Conservation (phyloP, 2,888 invertebrate genomes). For the Pandemis heparana region DNA sequence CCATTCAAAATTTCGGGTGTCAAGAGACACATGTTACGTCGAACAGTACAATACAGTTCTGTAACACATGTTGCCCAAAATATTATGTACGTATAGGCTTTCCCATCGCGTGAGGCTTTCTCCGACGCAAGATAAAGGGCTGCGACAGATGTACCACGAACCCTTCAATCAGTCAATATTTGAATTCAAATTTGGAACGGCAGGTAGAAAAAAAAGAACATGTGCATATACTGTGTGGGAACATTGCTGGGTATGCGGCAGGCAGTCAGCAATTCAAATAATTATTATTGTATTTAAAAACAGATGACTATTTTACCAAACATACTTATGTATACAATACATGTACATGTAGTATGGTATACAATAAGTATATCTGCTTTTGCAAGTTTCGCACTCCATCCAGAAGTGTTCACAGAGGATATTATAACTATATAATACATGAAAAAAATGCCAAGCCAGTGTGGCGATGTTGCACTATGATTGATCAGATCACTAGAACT, state of each 20-base stretch:
- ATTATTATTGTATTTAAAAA: conserved; percentile 13
- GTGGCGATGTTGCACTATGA: no score
- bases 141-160: conserved; percentile 77
- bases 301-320: neutral
- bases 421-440: no score
- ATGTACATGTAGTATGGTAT: no score
- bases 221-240: conserved; percentile 54
- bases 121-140: conserved; percentile 55
- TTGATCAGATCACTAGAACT: no score
- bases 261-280: conserved; percentile 15
- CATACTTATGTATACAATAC: neutral
- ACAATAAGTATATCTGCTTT: neutral
- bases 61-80: conserved; percentile 66
- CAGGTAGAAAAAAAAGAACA: conserved; percentile 54
- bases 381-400: neutral
- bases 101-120: conserved; percentile 71
- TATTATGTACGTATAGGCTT: conserved; percentile 48
- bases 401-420: no score
- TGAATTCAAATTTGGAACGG: conserved; percentile 65
- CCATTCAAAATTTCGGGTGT: conserved; percentile 18
- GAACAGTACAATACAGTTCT: conserved; percentile 58
- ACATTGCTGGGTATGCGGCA: conserved; percentile 40
- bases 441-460: no score
- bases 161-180: conserved; percentile 85
- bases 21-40: conserved; percentile 56